Base-by-base conservation (phyloP, 2,113 vertebrate species). In the Osmerus eperlanus region DNA sequence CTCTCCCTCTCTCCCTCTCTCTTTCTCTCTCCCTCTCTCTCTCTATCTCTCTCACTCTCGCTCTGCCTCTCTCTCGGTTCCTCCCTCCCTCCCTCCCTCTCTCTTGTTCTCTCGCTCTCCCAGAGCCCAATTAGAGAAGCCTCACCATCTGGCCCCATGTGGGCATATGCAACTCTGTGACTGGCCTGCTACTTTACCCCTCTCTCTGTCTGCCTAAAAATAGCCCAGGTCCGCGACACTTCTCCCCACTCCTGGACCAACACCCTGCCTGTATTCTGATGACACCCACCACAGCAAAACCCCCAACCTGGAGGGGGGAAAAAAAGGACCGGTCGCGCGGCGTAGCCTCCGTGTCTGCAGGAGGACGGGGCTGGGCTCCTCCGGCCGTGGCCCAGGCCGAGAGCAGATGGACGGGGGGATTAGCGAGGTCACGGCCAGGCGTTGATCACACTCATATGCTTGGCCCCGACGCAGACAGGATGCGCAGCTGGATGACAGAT, bases 71-170 rank as follows among this genome's bases (percentile, higher is more conserved):
- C 62, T 15, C 28, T 32, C 28, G 2, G n/a, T 64, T 29, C 16
- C 62, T 36, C 28, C 21, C 28, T 64, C 62, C 36, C 28, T 64
- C 62, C 18, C n/a, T n/a, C n/a, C n/a, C n/a, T n/a, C 62, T 16
- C 62, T 41, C 36, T 4, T 59, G 2, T 18, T 47, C 53, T 51
- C 72, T 65, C 29, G 23, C 60, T 21, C 56, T 59, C 28, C 28
- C 19, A n/a, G 75, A 88, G 78, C 72, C 68, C 78, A 84, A 73
- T 86, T 83, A 86, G 73, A 82, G 69, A 70, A 78, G 79, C 77
- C 36, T 76, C 73, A 58, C 87, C 86, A 90, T 89, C 80, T 91
- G 86, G 82, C 81, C 0, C 73, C 78, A 84, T 81, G 85, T 84
- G 70, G 82, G 73, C 80, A 89, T 82, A 88, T 75, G 72, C 81